phyloP scores from a whole-genome alignment of 53 echinoderm and acorn worm species.

The Hippasteria phrygiana region DNA sequence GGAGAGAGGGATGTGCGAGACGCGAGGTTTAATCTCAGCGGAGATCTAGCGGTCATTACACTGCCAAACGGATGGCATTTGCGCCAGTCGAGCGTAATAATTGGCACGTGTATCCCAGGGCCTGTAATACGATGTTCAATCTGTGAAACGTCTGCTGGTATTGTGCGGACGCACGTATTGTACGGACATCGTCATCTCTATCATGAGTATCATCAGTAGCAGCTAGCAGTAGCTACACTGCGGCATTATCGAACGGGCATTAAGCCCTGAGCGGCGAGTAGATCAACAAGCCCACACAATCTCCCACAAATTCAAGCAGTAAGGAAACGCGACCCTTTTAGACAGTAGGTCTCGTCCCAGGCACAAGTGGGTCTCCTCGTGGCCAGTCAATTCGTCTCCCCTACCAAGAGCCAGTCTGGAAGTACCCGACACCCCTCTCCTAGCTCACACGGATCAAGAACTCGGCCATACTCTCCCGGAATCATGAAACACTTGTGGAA shows the following conservation, averaged over 20 bases:
- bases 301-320: neutral
- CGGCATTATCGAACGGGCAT: constrained; percentile 6
- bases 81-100: constrained; percentile 56
- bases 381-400: neutral
- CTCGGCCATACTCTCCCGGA: neutral
- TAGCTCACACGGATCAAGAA: neutral
- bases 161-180: constrained; percentile 29
- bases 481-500: constrained; percentile 63
- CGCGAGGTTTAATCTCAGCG: neutral
- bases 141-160: constrained; percentile 26
- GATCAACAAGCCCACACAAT: neutral
- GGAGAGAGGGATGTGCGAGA: neutral
- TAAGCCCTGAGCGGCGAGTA: constrained; percentile 5
- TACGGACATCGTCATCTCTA: neutral
- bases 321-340: neutral
- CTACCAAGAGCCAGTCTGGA: neutral
- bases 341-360: neutral
- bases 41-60: constrained; percentile 41
- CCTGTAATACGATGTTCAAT: constrained; percentile 43
- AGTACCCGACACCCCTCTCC: neutral
- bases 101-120: constrained; percentile 55
- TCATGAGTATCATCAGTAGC: neutral
- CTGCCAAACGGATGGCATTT: neutral
- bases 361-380: neutral
- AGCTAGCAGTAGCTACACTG: neutral